Percentiles rank a stretch among this genome's conserved stretches.
These are phyloP conservation scores for Epinotia ramella DNA, from an alignment of 2,888 invertebrate genomes.

Conservation along the genomic window DNA sequence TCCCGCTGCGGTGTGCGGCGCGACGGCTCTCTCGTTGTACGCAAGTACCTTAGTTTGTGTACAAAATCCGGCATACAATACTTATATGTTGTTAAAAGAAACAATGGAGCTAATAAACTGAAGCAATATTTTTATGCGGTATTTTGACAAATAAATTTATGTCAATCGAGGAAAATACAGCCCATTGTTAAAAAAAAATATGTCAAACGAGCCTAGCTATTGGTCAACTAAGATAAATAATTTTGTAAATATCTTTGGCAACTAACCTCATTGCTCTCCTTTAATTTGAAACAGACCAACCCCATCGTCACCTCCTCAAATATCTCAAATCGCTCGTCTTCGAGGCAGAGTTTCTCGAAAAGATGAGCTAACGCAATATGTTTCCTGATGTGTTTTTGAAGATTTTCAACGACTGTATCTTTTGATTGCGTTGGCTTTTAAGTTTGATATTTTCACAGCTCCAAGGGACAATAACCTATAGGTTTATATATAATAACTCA, in stretches of 20 bases:
- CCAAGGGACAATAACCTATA: no score
- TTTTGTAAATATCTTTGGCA: constrained; percentile 1
- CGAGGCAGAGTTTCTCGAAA: constrained; percentile 91
- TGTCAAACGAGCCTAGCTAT: constrained; percentile 13
- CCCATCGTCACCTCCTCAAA: constrained; percentile 96
- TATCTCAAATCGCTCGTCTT: constrained; percentile 95
- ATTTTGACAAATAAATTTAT: constrained; percentile 81
- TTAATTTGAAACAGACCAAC: constrained; percentile 97
- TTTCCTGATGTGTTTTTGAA: constrained; percentile 94
- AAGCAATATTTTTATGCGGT: constrained; percentile 75
- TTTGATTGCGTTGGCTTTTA: no score
- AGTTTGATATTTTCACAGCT: no score
- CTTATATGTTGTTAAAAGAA: no score
- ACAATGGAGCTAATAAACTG: constrained; percentile 62
- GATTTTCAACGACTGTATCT: no score
- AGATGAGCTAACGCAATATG: constrained; percentile 94
- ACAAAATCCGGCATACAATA: no score
- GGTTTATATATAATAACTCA: no score
- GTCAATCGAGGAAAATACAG: constrained; percentile 61
- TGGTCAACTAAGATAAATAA: constrained; percentile 4
- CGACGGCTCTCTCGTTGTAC: no score
- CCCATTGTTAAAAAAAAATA: constrained; percentile 43
- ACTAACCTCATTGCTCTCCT: constrained; percentile 91
- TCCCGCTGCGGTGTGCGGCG: no score
- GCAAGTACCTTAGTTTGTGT: no score